Percentiles rank a stretch among this genome's conserved stretches.
These are phyloP conservation scores for Clarias platycephalus DNA, from an alignment of 2,797 vertebrate genomes.

Conservation along the genomic window DNA sequence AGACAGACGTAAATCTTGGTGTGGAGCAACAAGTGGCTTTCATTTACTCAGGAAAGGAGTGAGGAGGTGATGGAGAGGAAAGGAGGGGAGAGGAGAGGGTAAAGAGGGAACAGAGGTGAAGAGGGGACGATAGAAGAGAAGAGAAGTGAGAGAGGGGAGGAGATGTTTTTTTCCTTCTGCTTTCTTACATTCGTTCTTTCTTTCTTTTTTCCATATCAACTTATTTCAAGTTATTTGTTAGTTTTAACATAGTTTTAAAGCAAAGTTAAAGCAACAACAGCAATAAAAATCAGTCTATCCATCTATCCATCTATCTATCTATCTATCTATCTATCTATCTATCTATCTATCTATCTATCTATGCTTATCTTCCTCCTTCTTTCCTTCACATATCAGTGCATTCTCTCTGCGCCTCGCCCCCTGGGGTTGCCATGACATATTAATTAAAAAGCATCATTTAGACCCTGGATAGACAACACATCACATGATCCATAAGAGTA, in stretches of 20 bases:
- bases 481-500: not conserved
- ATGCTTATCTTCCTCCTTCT: not conserved
- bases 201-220: too few species aligned
- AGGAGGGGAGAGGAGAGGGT: not conserved
- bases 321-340: not conserved
- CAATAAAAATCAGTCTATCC: not conserved
- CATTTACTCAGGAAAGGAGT: slow-evolving; percentile 14
- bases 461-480: not conserved
- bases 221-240: too few species aligned
- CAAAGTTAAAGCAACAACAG: not conserved
- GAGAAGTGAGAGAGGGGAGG: slow-evolving; percentile 17
- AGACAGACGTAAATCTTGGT: slow-evolving; percentile 24
- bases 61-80: slow-evolving; percentile 26
- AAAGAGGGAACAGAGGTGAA: not conserved
- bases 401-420: not conserved
- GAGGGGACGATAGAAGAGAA: not conserved
- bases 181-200: too few species aligned
- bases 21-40: slow-evolving; percentile 35
- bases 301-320: not conserved
- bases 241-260: too few species aligned
- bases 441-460: not conserved
- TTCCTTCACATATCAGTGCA: not conserved
- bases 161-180: too few species aligned
- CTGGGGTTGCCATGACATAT: not conserved
- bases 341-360: not conserved